Evolutionary conservation across 2,797 vertebrate genomes (phyloP), one percentile per base, ranked within the genome.

Genomic region (Garrulus glandarius): DNA sequence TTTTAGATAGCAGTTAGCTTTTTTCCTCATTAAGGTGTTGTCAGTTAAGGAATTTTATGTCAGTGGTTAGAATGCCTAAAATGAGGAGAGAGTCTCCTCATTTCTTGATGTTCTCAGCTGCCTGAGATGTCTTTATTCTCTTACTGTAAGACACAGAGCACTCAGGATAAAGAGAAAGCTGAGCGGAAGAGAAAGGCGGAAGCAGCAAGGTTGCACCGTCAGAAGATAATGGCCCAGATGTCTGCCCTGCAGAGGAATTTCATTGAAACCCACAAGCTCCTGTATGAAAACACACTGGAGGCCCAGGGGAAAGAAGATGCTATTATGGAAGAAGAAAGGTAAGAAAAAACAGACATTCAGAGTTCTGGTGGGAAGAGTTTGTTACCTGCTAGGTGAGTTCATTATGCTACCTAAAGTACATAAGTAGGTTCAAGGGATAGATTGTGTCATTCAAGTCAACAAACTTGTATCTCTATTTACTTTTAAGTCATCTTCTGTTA

Each of bases 151-250:
- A 77, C 94, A 39, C 97, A 99, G 98, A 99, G 95, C 80, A 96
- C 95, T 95, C 99, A 99, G 77, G 99, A 99, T 96, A 99, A 99
- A 97, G 99, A 99, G 96, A 99, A 99, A 86, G 99, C 99, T 22
- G 99, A 99, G 95, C 97, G 99, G 20, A 99, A 99, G 98, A 98
- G 99, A 83, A 99, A 99, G 89, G 99, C 99, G 2, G 99, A 99
- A 94, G 99, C 99, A 52, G 99, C 99, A 44, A 99, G 99, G 94
- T 97, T 99, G 52, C 99, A 99, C 96, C 98, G 99, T 14, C 99
- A 99, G 98, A 99, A 99, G 97, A 99, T 99, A 70, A 99, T 99
- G 99, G 99, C 99, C 78, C 99, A 99, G 96, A 99, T 99, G 99
- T 99, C 99, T 56, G 99, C 99, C n/a, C 98, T 99, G 98, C 99